A percentile compares a stretch with the other conserved stretches of the same genome.
Evolutionary conservation across 2,797 vertebrate genomes (phyloP).

Genomic region (Poecile montanus): DNA sequence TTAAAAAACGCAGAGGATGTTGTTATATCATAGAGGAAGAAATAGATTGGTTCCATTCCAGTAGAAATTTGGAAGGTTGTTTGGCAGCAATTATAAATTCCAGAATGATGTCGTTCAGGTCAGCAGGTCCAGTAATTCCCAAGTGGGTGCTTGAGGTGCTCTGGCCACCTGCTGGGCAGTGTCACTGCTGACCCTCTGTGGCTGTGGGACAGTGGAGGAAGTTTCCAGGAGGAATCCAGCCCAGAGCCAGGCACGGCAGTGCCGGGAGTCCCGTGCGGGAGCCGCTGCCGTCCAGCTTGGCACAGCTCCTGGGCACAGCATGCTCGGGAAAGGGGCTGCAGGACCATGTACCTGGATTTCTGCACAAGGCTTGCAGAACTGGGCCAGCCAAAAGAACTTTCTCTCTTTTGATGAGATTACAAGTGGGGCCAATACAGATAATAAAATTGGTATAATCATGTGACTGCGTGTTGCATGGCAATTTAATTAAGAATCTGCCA

Average conservation of each 20-base stretch:
- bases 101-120: not conserved
- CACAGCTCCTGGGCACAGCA: not conserved
- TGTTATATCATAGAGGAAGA: conserved; percentile 38
- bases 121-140: not conserved
- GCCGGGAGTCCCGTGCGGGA: fast-evolving
- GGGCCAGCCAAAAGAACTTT: not conserved
- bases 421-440: not conserved
- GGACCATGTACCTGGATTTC: fast-evolving
- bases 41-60: conserved; percentile 14
- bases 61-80: not conserved
- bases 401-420: not conserved
- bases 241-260: fast-evolving
- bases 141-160: not conserved
- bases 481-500: conserved; percentile 30
- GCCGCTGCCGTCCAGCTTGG: not conserved
- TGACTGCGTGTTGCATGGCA: not conserved
- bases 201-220: not conserved
- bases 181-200: fast-evolving
- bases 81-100: not conserved
- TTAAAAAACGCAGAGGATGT: conserved; percentile 45
- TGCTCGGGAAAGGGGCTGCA: not conserved
- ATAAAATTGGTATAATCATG: not conserved
- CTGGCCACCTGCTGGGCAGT: not conserved
- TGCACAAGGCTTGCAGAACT: not conserved
- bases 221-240: not conserved